Base-by-base conservation (phyloP, 2,797 vertebrate genomes). In the Rhabdophis nuchalis region DNA sequence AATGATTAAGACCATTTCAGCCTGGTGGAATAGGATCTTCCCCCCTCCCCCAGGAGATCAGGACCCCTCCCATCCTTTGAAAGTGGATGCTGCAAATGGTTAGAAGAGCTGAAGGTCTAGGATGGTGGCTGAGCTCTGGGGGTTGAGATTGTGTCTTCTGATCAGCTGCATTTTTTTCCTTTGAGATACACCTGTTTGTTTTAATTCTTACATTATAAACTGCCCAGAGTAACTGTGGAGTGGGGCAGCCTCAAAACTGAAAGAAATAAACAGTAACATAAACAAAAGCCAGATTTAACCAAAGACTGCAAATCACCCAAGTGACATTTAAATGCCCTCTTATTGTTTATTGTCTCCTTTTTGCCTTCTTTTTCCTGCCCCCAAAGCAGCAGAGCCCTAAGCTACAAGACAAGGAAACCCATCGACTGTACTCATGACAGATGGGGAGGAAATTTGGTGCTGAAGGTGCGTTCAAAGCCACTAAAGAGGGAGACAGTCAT, bases 251-350 rank as follows among this genome's bases (percentile, higher is more conserved):
- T 25, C 36, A 46, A 25, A 46, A 25, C 23, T 82, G 36, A 25
- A 46, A 82, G 10, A 46, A 57, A 87, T 27, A 50, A 32, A 20
- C 9, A 41, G 27, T 14, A 36, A 53, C 18, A 25, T 10, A 53
- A 64, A 41, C 36, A 6, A 52, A 6, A 82, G 36, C 72, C 20
- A n/a, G 23, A 50, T 25, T 54, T 53, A 53, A 91, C 16, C 32
- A 29, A 95, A 96, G 96, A 96, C 95, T 96, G 95, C 96, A 96
- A 96, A 96, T 93, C 93, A 93, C 87, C 94, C 96, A 95, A 96
- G 94, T 54, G 54, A 96, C 93, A 93, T 95, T 93, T 52, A 95
- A 32, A 7, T 5, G 90, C 95, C 93, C 92, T 93, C 95, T 95
- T 64, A 3, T 93, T 92, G 1, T 64, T 53, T 53, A 25, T 27